Percentiles rank a stretch among this genome's conserved stretches.
Evolutionary conservation across 2,113 vertebrate genomes (phyloP).

Genomic region (Datnioides undecimradiatus): DNA sequence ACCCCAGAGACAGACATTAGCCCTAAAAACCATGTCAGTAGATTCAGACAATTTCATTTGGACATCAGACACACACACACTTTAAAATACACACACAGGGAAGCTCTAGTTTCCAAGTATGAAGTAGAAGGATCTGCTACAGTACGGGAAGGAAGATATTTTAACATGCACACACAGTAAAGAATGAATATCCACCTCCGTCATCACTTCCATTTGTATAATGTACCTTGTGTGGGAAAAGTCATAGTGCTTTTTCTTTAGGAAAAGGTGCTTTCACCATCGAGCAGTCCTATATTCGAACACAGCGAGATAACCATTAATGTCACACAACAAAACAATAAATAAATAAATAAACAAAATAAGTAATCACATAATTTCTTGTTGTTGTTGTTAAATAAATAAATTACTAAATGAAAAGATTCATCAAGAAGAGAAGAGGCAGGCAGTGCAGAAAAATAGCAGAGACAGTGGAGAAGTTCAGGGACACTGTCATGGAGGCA

Average conservation of each 20-base stretch:
- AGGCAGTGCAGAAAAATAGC: constrained; percentile 16
- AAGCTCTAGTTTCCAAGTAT: constrained; percentile 56
- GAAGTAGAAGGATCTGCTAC: constrained; percentile 68
- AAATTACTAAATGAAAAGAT: constrained; percentile 27
- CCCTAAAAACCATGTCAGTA: constrained; percentile 46
- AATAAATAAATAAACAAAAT: constrained; percentile 62
- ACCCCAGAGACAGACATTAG: constrained; percentile 51
- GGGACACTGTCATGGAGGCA: constrained; percentile 10
- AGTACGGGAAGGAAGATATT: constrained; percentile 32
- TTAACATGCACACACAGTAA: constrained; percentile 28
- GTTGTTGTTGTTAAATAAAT: constrained; percentile 62
- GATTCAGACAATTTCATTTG: constrained; percentile 22
- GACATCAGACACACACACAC: constrained; percentile 21
- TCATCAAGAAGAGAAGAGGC: constrained; percentile 6
- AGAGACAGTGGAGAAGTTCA: background rate
- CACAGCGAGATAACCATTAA: constrained; percentile 9
- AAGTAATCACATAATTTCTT: constrained; percentile 37
- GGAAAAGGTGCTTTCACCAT: constrained; percentile 4
- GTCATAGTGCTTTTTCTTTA: background rate
- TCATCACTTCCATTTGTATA: background rate
- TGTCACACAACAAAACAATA: constrained; percentile 41
- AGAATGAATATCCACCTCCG: constrained; percentile 6
- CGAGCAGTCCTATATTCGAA: constrained; percentile 5
- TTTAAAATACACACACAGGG: constrained; percentile 38
- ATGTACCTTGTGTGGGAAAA: constrained; percentile 1